Percentiles rank a stretch among this genome's conserved stretches.
These are phyloP conservation scores for Micromesistius poutassou DNA, from an alignment of 2,797 vertebrate genomes.

Conservation along the genomic window DNA sequence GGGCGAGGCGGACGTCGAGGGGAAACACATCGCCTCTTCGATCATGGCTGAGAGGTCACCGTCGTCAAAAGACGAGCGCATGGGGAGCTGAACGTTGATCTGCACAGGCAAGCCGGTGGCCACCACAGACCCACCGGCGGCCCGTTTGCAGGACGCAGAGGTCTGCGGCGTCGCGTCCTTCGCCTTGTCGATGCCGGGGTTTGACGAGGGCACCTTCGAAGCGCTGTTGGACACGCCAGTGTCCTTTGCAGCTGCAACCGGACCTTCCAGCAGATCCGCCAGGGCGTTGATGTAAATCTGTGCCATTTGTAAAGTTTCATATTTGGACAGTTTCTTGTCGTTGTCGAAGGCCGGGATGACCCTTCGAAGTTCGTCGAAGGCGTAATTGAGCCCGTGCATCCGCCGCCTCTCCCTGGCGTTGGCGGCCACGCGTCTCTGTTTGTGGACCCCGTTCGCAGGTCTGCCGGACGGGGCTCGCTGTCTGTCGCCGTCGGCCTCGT, in stretches of 20 bases:
- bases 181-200: constrained; percentile 37
- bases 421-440: constrained; percentile 81
- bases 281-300: constrained; percentile 97
- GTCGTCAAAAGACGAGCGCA: constrained; percentile 74
- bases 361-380: constrained; percentile 93
- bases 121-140: constrained; percentile 38
- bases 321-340: constrained; percentile 97
- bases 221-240: constrained; percentile 12
- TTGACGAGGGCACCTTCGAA: constrained; percentile 33
- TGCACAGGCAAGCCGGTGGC: constrained; percentile 66
- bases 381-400: constrained; percentile 96
- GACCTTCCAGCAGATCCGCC: constrained; percentile 85
- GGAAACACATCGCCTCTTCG: constrained; percentile 76
- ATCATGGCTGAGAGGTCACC: constrained; percentile 71
- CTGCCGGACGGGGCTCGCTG: constrained; percentile 78
- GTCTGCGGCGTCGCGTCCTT: constrained; percentile 49
- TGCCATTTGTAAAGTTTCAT: constrained; percentile 96
- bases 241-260: constrained; percentile 20
- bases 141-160: constrained; percentile 48
- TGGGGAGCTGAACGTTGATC: constrained; percentile 71
- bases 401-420: constrained; percentile 91
- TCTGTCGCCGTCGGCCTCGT: constrained; percentile 33
- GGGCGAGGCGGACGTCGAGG: constrained; percentile 40
- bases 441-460: constrained; percentile 68
- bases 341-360: constrained; percentile 96